These are phyloP conservation scores for Agrenia bidenticulata DNA, from an alignment of 2,888 invertebrate genomes.

Conservation along the genomic window DNA sequence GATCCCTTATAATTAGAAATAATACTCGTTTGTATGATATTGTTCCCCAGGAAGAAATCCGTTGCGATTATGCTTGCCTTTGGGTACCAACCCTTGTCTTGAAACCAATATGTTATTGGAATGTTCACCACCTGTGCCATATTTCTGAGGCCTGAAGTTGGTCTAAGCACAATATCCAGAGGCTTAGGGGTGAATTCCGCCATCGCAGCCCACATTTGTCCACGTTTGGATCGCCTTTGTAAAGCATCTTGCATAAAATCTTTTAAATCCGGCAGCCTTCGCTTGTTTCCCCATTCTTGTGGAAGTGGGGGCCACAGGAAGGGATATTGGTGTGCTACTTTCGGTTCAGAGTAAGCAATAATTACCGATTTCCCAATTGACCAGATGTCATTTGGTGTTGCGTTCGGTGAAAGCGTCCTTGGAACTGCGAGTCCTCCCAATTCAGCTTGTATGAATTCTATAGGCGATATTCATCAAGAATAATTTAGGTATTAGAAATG, in stretches of 20 bases:
- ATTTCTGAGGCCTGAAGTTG: slow-evolving; percentile 57
- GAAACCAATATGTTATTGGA: slow-evolving; percentile 51
- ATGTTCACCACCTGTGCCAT: slow-evolving; percentile 58
- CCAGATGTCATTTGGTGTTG: slow-evolving; percentile 63
- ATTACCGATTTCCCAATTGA: slow-evolving; percentile 62
- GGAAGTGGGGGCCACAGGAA: slow-evolving; percentile 62
- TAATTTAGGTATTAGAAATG: too few relatives aligned
- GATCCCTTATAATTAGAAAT: slow-evolving; percentile 48
- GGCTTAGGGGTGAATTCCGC: slow-evolving; percentile 61
- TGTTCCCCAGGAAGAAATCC: slow-evolving; percentile 50
- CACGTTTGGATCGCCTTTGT: slow-evolving; percentile 44
- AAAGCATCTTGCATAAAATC: slow-evolving; percentile 51
- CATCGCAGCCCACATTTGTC: slow-evolving; percentile 58
- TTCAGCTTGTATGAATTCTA: slow-evolving; percentile 61
- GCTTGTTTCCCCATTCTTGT: slow-evolving; percentile 63
- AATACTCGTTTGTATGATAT: slow-evolving; percentile 50
- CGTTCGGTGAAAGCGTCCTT: slow-evolving; percentile 59
- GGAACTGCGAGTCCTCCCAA: slow-evolving; percentile 63
- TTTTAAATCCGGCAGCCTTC: slow-evolving; percentile 54
- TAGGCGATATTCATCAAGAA: background rate
- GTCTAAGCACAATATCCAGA: slow-evolving; percentile 58
- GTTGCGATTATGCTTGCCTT: slow-evolving; percentile 48
- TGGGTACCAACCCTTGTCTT: slow-evolving; percentile 46
- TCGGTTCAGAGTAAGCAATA: slow-evolving; percentile 63
- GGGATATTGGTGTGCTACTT: slow-evolving; percentile 55